Conservation (phyloP, 2,797 vertebrate species). For the Aphelocoma californica region DNA sequence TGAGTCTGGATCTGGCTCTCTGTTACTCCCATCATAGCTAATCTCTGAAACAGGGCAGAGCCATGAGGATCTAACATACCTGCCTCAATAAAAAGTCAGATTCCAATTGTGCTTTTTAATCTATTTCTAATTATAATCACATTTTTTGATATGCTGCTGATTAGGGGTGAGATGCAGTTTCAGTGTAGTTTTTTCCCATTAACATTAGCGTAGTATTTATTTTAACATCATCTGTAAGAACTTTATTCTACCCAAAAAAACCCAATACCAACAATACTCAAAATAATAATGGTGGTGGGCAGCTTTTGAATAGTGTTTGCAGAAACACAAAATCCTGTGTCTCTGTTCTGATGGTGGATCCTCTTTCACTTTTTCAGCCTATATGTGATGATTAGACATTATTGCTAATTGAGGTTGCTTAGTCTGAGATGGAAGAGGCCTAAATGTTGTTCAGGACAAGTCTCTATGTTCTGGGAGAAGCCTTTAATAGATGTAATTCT, state of each 20-base stretch:
- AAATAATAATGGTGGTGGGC: background rate
- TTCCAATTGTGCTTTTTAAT: background rate
- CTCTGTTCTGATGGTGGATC: background rate
- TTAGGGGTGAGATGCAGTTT: background rate
- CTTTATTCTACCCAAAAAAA: background rate
- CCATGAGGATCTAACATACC: background rate
- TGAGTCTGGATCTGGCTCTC: background rate
- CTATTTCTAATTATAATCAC: background rate
- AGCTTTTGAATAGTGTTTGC: background rate
- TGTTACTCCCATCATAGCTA: background rate
- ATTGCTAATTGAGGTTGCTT: background rate
- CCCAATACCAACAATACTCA: background rate
- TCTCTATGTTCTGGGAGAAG: background rate
- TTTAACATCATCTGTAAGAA: background rate
- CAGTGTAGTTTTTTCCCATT: background rate
- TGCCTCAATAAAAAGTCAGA: background rate
- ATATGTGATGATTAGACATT: background rate
- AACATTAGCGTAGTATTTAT: background rate
- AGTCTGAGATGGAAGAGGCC: background rate
- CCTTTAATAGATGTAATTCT: background rate
- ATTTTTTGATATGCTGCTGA: background rate
- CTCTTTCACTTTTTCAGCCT: background rate
- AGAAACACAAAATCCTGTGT: background rate
- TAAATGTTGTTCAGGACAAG: background rate
- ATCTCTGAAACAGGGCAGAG: background rate